Conservation (phyloP, 2,113 vertebrate genomes). For the Misgurnus mizolepis region DNA sequence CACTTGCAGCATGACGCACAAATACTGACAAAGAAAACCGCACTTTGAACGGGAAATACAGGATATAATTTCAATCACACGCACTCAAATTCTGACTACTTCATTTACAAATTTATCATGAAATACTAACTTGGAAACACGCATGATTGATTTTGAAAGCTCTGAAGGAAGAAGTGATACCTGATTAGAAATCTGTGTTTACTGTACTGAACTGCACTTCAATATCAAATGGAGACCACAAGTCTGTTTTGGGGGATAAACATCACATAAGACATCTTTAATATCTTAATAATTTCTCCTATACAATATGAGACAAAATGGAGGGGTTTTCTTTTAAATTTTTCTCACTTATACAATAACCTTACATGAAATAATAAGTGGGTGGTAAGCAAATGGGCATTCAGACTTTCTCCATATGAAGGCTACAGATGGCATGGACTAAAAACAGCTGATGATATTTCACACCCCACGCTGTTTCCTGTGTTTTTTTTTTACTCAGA, state of each 20-base stretch:
- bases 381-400: too few relatives aligned
- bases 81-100: slow-evolving; percentile 7
- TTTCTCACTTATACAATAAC: too few relatives aligned
- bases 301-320: too few relatives aligned
- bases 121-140: neutral
- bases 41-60: slow-evolving; percentile 23
- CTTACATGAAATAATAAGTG: too few relatives aligned
- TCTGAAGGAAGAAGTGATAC: slow-evolving; percentile 10
- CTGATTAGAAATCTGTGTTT: neutral
- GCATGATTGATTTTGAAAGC: slow-evolving; percentile 2
- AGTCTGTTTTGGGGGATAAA: too few relatives aligned
- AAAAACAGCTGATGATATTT: neutral
- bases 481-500: slow-evolving; percentile 72
- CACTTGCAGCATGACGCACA: slow-evolving; percentile 32
- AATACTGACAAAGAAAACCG: slow-evolving; percentile 48
- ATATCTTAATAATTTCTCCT: too few relatives aligned
- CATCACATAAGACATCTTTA: too few relatives aligned
- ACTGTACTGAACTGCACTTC: neutral
- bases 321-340: too few relatives aligned
- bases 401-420: too few relatives aligned
- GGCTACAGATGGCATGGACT: neutral
- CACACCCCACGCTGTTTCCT: neutral
- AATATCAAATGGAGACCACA: neutral
- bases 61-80: neutral
- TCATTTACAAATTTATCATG: slow-evolving; percentile 27